Evolutionary conservation across 2,797 vertebrate species (phyloP).

Genomic region (Alcedo atthis): DNA sequence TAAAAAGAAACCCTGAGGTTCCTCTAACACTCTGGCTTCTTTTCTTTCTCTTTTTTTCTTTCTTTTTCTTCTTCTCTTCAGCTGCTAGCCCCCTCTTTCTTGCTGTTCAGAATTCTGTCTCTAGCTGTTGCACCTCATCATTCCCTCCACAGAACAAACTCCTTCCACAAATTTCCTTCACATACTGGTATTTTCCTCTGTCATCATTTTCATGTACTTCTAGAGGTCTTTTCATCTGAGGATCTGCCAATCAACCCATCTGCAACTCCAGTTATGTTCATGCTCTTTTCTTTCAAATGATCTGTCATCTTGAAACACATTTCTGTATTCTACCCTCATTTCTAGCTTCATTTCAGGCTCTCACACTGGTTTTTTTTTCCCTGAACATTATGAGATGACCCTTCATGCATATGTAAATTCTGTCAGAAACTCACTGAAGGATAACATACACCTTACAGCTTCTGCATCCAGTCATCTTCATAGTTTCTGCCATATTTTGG

Average conservation of each 20-base stretch:
- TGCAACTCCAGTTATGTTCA: conserved; percentile 22
- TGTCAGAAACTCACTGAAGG: conserved; percentile 68
- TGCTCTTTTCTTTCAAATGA: conserved; percentile 50
- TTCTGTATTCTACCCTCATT: conserved; percentile 57
- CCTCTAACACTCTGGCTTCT: neutral
- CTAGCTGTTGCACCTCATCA: conserved; percentile 5
- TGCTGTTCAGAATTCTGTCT: neutral
- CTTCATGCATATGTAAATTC: conserved; percentile 69
- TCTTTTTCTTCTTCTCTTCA: neutral
- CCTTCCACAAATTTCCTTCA: neutral
- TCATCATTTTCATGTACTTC: conserved; percentile 37
- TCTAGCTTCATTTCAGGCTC: conserved; percentile 45
- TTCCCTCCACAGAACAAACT: neutral
- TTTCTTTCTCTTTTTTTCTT: neutral
- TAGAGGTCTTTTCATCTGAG: conserved; percentile 39
- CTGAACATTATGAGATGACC: conserved; percentile 59
- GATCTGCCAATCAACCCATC: conserved; percentile 60
- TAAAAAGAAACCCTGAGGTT: neutral
- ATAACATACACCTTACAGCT: conserved; percentile 52
- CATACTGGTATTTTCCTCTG: conserved; percentile 1
- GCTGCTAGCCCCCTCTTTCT: neutral
- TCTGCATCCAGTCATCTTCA: conserved; percentile 33
- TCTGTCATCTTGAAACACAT: conserved; percentile 24
- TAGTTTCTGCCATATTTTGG: conserved; percentile 40
- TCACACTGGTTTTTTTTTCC: neutral